Conservation (phyloP, 35 echinoderm and acorn worm genomes). For the Heliocidaris erythrogramma region DNA sequence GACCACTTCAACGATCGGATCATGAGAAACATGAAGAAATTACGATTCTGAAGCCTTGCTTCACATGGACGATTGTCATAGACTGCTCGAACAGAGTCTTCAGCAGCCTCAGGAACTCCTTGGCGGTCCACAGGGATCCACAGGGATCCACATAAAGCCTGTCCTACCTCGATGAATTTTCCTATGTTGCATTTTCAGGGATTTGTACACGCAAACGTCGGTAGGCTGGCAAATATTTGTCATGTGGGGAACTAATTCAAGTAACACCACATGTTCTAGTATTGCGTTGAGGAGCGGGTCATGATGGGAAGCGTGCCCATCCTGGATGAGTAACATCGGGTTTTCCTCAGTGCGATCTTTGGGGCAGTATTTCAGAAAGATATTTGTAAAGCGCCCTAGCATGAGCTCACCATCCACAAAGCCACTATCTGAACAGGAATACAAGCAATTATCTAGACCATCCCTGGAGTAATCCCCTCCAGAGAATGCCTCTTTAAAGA, state of each 20-base stretch:
- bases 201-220: slow-evolving; percentile 52
- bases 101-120: slow-evolving; percentile 15
- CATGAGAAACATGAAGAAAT: too few relatives aligned
- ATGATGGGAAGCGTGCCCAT: slow-evolving; percentile 13
- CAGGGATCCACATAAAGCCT: slow-evolving; percentile 12
- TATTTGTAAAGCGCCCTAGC: slow-evolving; percentile 4
- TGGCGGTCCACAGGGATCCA: slow-evolving; percentile 48
- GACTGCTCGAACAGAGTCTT: slow-evolving; percentile 13
- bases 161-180: slow-evolving; percentile 29
- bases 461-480: slow-evolving; percentile 34
- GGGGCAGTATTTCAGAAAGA: slow-evolving; percentile 36
- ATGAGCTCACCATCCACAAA: slow-evolving; percentile 30
- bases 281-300: not conserved
- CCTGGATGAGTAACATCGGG: slow-evolving; percentile 25
- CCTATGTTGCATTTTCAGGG: slow-evolving; percentile 21
- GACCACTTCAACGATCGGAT: too few relatives aligned
- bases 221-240: slow-evolving; percentile 48
- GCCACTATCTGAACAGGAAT: slow-evolving; percentile 13
- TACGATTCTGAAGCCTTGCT: too few relatives aligned
- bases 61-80: too few relatives aligned
- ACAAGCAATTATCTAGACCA: slow-evolving; percentile 23
- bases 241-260: slow-evolving; percentile 41
- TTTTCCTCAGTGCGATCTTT: slow-evolving; percentile 48
- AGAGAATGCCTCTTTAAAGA: slow-evolving; percentile 45
- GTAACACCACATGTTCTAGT: not conserved